Conservation (phyloP, 2,888 invertebrate species). For the Crematogaster levior region DNA sequence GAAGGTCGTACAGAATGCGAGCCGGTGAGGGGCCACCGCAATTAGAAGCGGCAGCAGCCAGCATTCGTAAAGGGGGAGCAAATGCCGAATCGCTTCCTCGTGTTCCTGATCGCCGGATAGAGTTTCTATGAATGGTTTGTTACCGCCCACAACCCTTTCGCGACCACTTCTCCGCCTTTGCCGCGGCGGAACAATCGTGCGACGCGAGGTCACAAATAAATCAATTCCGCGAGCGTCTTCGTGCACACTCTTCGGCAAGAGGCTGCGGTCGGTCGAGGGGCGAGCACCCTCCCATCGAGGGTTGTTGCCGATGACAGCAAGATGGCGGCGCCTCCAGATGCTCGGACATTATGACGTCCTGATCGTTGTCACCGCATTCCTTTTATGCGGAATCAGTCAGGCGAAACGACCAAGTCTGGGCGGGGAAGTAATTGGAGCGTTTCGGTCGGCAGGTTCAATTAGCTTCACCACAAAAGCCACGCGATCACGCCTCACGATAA, state of each 20-base stretch:
- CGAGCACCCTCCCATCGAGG: constrained; percentile 28
- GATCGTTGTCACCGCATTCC: constrained; percentile 83
- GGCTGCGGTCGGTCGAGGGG: neutral
- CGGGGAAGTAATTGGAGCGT: neutral
- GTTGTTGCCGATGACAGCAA: constrained; percentile 25
- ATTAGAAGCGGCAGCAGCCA: constrained; percentile 57
- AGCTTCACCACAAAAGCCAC: neutral
- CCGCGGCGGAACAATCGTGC: constrained; percentile 45
- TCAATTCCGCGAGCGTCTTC: constrained; percentile 1
- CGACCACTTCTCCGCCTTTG: constrained; percentile 68
- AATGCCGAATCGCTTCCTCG: constrained; percentile 84
- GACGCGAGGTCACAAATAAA: neutral
- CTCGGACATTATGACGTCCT: constrained; percentile 80
- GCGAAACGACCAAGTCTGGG: constrained; percentile 65
- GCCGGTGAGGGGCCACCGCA: constrained; percentile 45
- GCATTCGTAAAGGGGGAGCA: constrained; percentile 76
- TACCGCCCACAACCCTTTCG: constrained; percentile 82
- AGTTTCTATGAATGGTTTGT: constrained; percentile 85
- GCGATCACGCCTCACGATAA: neutral
- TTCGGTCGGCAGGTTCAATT: constrained; percentile 3
- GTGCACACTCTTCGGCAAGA: neutral
- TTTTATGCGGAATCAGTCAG: constrained; percentile 82
- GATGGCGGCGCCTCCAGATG: constrained; percentile 57
- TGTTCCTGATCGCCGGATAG: constrained; percentile 78
- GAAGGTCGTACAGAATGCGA: constrained; percentile 13